These are phyloP conservation scores for Acholoe squamosa DNA, from an alignment of 2,888 invertebrate genomes.

Conservation along the genomic window DNA sequence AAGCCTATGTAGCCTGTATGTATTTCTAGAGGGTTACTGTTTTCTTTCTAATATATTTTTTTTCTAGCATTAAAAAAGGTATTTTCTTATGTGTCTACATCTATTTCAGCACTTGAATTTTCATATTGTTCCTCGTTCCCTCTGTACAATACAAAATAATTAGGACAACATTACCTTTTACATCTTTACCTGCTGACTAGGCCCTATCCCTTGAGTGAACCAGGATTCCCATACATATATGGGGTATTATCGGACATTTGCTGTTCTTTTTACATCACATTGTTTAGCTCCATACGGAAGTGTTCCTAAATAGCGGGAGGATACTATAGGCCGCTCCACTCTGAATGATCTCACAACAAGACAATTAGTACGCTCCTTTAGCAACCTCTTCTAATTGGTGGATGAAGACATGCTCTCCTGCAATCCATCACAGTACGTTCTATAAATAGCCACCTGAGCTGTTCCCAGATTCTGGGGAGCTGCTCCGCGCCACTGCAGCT, in stretches of 20 bases:
- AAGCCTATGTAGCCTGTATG: too few relatives aligned
- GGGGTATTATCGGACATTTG: too few relatives aligned
- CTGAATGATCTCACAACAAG: background rate
- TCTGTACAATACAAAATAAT: too few relatives aligned
- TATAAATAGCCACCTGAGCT: conserved; percentile 39
- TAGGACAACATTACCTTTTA: too few relatives aligned
- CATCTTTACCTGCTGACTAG: too few relatives aligned
- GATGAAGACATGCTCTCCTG: conserved; percentile 3
- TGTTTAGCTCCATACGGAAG: too few relatives aligned
- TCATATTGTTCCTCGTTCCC: too few relatives aligned
- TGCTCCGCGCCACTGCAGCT: background rate
- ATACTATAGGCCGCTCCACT: background rate
- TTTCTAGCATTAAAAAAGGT: background rate
- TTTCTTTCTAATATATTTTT: background rate
- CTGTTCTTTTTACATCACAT: too few relatives aligned
- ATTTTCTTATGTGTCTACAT: background rate
- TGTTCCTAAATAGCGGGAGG: too few relatives aligned
- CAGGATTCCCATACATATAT: too few relatives aligned
- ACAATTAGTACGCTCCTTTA: background rate
- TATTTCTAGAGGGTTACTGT: background rate
- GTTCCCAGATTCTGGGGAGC: background rate
- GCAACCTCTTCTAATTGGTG: background rate
- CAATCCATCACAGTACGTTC: conserved; percentile 11
- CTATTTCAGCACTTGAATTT: too few relatives aligned
- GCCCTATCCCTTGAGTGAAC: too few relatives aligned